Percentiles rank a stretch among this genome's conserved stretches.
Evolutionary conservation across 2,888 invertebrate species (phyloP).

Genomic region (Zaprionus obscuricornis): DNA sequence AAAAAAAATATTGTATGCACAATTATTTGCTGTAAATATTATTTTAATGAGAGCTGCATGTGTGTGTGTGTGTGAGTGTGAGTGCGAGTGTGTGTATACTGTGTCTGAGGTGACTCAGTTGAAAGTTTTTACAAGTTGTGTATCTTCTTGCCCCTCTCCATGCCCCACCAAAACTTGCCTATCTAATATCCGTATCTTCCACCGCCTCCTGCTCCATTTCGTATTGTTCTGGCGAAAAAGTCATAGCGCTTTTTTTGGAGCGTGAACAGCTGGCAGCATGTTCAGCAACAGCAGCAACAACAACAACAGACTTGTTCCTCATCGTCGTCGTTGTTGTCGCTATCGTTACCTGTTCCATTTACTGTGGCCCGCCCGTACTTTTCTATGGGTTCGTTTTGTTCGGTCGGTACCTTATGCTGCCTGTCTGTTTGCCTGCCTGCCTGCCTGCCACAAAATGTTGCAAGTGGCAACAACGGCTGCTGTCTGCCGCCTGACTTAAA

Average conservation of each 20-base stretch:
- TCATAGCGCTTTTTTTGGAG: constrained; percentile 69
- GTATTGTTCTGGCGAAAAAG: constrained; percentile 62
- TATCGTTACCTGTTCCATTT: constrained; percentile 78
- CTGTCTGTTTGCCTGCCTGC: too few relatives aligned
- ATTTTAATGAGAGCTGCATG: constrained; percentile 23
- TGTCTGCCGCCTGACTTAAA: constrained; percentile 39
- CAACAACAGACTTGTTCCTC: too few relatives aligned
- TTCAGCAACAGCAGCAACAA: too few relatives aligned
- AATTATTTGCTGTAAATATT: constrained; percentile 65
- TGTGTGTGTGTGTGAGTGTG: constrained; percentile 7
- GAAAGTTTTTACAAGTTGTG: constrained; percentile 8
- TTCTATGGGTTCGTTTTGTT: constrained; percentile 64
- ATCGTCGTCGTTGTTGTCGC: too few relatives aligned
- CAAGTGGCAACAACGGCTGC: constrained; percentile 58
- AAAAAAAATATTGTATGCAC: too few relatives aligned
- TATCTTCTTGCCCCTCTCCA: neutral
- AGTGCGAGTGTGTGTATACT: constrained; percentile 4
- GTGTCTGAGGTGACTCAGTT: constrained; percentile 38
- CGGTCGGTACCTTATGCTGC: constrained; percentile 70
- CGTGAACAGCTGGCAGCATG: constrained; percentile 67
- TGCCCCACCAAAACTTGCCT: too few relatives aligned
- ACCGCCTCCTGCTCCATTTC: neutral
- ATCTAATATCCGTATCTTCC: too few relatives aligned
- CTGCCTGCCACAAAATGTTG: constrained; percentile 56
- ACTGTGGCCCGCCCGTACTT: constrained; percentile 74